phyloP scores from a whole-genome alignment of 1,140 invertebrate species.

The Macrotrachela quadricornifera region DNA sequence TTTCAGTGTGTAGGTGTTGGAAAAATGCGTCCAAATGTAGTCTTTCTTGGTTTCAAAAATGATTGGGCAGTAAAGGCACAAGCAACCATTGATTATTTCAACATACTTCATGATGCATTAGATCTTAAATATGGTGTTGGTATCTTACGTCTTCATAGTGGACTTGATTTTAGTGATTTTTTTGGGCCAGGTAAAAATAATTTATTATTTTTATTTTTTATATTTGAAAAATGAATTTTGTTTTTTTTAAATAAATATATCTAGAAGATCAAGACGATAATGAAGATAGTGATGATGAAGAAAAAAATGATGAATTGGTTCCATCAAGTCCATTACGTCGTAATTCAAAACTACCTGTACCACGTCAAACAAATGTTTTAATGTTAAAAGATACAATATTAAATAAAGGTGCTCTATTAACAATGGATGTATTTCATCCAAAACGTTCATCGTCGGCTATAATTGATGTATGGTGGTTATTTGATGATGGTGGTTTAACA shows the following conservation, averaged over 20 bases:
- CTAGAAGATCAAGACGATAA: too few relatives aligned
- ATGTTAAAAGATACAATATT: conserved; percentile 7
- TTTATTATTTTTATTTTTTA: conserved; percentile 33
- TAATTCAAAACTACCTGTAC: too few relatives aligned
- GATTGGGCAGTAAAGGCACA: conserved; percentile 53
- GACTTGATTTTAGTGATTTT: conserved; percentile 48
- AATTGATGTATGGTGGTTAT: conserved; percentile 89
- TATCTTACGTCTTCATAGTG: conserved; percentile 56
- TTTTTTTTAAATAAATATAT: too few relatives aligned
- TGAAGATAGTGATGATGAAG: too few relatives aligned
- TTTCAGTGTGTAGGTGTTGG: conserved; percentile 55
- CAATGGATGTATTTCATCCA: conserved; percentile 2
- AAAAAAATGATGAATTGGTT: too few relatives aligned
- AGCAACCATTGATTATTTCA: conserved; percentile 16
- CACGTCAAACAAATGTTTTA: neutral
- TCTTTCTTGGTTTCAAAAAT: conserved; percentile 75
- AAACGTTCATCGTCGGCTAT: conserved; percentile 34
- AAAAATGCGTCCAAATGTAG: conserved; percentile 70
- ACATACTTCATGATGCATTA: conserved; percentile 64
- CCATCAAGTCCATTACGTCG: too few relatives aligned
- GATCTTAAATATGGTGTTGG: conserved; percentile 73
- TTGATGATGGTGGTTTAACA: conserved; percentile 72
- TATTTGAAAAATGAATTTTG: too few relatives aligned
- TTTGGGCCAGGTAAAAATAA: conserved; percentile 15
- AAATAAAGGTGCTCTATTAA: neutral